A percentile compares a stretch with the other conserved stretches of the same genome.
Conservation (phyloP, 2,888 invertebrate genomes). For the Neoaliturus tenellus region DNA sequence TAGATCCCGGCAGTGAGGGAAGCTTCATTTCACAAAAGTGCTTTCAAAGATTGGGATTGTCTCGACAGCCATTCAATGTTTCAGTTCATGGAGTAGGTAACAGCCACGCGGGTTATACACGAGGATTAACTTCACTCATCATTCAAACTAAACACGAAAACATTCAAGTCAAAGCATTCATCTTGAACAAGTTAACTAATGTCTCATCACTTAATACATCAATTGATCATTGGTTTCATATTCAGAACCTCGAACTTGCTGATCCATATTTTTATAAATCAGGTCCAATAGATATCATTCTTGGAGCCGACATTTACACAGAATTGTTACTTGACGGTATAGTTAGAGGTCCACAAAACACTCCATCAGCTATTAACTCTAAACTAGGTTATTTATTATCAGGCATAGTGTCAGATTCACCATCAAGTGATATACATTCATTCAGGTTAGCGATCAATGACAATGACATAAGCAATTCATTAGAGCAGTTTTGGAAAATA, state of each 20-base stretch:
- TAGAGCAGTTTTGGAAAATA: neutral
- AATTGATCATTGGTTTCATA: conserved; percentile 26
- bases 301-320: conserved; percentile 6
- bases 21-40: conserved; percentile 7
- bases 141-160: conserved; percentile 17
- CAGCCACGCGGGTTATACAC: conserved; percentile 7
- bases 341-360: conserved; percentile 17
- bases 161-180: conserved; percentile 8
- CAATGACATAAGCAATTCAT: neutral
- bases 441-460: neutral
- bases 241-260: neutral
- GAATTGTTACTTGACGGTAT: neutral
- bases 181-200: conserved; percentile 12
- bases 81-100: conserved; percentile 13
- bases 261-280: conserved; percentile 35
- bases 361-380: neutral
- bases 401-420: neutral
- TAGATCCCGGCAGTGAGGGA: conserved; percentile 17
- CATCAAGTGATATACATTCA: neutral
- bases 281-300: conserved; percentile 15
- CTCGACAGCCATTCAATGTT: neutral
- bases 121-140: conserved; percentile 4
- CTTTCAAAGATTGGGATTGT: neutral
- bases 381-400: conserved; percentile 17
- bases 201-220: neutral